Conservation (phyloP, 2,888 invertebrate species). For the Rhingia rostrata region DNA sequence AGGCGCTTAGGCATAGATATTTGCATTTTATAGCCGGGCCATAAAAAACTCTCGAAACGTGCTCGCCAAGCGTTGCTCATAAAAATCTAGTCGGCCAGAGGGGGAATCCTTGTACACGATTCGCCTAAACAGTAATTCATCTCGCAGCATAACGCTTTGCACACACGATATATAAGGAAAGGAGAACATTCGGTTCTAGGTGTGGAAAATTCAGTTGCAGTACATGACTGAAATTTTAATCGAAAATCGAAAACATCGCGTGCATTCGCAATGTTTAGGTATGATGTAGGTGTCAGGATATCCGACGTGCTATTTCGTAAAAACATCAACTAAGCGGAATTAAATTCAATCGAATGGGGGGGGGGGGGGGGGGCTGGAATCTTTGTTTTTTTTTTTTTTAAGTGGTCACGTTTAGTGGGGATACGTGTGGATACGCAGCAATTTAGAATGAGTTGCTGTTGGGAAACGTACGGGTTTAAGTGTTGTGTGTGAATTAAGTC, state of each 20-base stretch:
- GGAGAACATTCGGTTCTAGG: neutral
- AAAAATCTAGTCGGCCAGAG: neutral
- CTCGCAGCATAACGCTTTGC: neutral
- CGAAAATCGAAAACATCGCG: conserved; percentile 17
- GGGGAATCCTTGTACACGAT: neutral
- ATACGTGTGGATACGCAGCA: too few species aligned
- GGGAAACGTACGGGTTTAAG: too few species aligned
- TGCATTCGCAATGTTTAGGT: conserved; percentile 1
- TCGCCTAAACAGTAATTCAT: conserved; percentile 17
- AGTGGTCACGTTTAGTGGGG: too few species aligned
- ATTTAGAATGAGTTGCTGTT: too few species aligned
- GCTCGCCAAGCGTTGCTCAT: conserved; percentile 28
- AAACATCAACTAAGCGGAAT: too few species aligned
- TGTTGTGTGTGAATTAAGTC: too few species aligned
- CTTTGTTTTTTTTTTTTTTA: too few species aligned
- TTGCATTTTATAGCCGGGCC: conserved; percentile 32
- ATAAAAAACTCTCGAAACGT: conserved; percentile 33
- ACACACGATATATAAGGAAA: neutral
- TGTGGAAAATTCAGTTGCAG: neutral
- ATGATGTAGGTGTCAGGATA: conserved; percentile 34
- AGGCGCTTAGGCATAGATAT: conserved; percentile 31
- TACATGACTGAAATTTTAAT: conserved; percentile 38
- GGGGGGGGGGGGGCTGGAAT: too few species aligned
- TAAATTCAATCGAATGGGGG: too few species aligned
- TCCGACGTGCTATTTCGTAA: conserved; percentile 3